Conservation (phyloP, 1,140 invertebrate species). For the Drosophila auraria region DNA sequence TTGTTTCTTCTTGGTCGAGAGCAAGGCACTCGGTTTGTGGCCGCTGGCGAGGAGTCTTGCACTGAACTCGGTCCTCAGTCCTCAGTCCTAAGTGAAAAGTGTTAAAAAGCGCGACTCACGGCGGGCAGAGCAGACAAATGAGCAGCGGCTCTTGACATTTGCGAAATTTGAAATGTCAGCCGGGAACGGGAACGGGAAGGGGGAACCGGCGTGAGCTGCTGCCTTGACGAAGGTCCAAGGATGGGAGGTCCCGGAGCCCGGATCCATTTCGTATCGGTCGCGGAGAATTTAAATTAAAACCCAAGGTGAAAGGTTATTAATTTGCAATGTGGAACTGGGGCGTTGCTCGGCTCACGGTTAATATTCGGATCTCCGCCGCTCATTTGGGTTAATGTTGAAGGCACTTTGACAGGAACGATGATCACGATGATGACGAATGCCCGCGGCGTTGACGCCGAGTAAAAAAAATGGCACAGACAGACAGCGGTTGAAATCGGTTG, state of each 20-base stretch:
- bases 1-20: constrained; percentile 52
- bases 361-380: constrained; percentile 45
- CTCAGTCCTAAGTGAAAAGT: constrained; percentile 76
- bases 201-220: neutral
- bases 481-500: constrained; percentile 8
- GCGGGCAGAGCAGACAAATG: constrained; percentile 72
- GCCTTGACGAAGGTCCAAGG: constrained; percentile 71
- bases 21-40: constrained; percentile 36
- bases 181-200: constrained; percentile 8
- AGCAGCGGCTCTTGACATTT: constrained; percentile 78
- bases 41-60: constrained; percentile 36
- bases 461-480: constrained; percentile 16
- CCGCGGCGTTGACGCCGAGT: constrained; percentile 37
- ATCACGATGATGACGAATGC: constrained; percentile 41
- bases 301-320: constrained; percentile 82
- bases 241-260: constrained; percentile 36
- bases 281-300: constrained; percentile 78
- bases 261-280: constrained; percentile 51
- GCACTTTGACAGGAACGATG: constrained; percentile 45
- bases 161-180: constrained; percentile 82
- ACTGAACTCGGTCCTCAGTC: constrained; percentile 7
- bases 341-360: constrained; percentile 48
- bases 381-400: constrained; percentile 74
- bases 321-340: constrained; percentile 73
- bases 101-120: constrained; percentile 76